Base-by-base conservation (phyloP, 2,113 vertebrate species). In the Gambusia affinis region DNA sequence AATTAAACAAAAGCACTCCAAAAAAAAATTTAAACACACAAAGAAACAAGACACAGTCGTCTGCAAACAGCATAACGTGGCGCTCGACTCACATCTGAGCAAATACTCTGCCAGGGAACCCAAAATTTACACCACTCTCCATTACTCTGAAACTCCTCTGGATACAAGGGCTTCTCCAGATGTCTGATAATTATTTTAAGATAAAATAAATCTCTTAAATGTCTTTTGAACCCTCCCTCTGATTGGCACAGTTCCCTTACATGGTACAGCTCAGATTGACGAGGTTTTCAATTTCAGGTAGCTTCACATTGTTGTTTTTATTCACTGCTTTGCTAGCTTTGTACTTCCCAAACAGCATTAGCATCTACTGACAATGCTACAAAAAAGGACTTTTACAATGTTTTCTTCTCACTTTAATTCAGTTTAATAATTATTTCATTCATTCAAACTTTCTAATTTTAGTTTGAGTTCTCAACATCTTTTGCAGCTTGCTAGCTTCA, bases 1-100 rank as follows among this genome's bases (percentile, higher is more conserved):
- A 78, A 82, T 60, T 68, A 76, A 27, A 54, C 76, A 84, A 87
- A 93, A 97, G 95, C 95, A 96, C 96, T 96, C 95, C 95, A 96
- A 96, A 57, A 96, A 57, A 96, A 57, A 47, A 95, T 77, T 93
- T 94, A 95, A 96, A 96, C 91, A 93, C 93, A 73, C 76, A 85
- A 82, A 88, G 64, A 81, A 82, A 85, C 35, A 70, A 80, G 67
- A 83, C 67, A 87, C 92, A 84, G 91, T 88, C 72, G 63, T 81
- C 82, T 73, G 70, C 84, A 79, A 86, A 89, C 87, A 68, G 83
- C 83, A 64, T 81, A 37, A 27, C 81, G 80, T 81, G 89, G 85
- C 75, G 90, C 90, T 95, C 92, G 92, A 94, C 94, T 96, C 95
- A 78, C 70, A 81, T 28, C 17, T 57, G 44, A n/a, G 51, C 51